Evolutionary conservation across 2,113 vertebrate species (phyloP), one percentile per base, ranked within the genome.

Genomic region (Oreochromis niloticus): DNA sequence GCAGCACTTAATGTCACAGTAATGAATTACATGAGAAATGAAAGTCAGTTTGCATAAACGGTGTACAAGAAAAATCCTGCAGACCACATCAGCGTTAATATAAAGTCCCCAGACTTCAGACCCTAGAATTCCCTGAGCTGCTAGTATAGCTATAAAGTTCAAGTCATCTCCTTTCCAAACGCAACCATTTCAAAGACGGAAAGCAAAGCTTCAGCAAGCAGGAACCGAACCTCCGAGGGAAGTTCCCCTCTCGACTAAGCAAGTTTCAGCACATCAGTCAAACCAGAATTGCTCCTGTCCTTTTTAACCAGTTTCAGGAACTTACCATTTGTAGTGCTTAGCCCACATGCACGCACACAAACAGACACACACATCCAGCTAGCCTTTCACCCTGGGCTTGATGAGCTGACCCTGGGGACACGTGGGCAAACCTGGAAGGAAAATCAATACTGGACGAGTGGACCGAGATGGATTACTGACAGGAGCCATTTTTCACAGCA

Each of bases 371-470:
- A 41, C 57, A n/a, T n/a, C 9, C 88, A 88, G 87, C 27, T 34
- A 34, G 55, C 63, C 71, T 81, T 73, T 87, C 80, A 87, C 80
- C 61, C 84, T 9, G 52, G 22, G 81, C 39, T 71, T 80, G 87
- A 87, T 80, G 87, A 88, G 82, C 41, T 14, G 82, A 82, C 82
- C 87, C 79, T 39, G 36, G 56, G 41, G 88, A 92, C 78, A 16
- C 27, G 27, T 36, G 17, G 79, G 32, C 16, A 14, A 68, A 82
- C 63, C 80, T 16, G 39, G 71, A 83, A 57, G 80, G 79, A 52
- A 36, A 90, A 91, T 91, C 80, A 30, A 89, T 83, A 78, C 6
- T 19, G 54, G 82, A 82, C 43, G 9, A 82, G 83, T 66, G 84
- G 22, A 66, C 22, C 7, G 1, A 73, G 82, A 85, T 80, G 81